These are phyloP conservation scores for Stegodyphus dumicola DNA, from an alignment of 1,140 invertebrate genomes.

Conservation along the genomic window DNA sequence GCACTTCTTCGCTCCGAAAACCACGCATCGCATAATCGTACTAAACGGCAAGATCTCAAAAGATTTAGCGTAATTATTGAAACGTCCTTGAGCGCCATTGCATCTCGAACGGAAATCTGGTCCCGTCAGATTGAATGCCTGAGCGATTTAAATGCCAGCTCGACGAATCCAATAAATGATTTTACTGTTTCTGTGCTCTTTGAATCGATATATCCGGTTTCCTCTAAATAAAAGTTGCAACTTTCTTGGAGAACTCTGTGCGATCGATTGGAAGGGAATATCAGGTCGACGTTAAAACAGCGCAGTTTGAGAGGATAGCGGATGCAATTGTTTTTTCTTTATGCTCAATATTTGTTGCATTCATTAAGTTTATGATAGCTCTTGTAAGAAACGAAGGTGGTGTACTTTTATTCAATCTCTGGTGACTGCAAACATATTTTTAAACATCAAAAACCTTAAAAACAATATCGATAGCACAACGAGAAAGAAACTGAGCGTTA, in stretches of 20 bases:
- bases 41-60: background rate
- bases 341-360: too few species aligned
- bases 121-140: slow-evolving; percentile 44
- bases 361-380: too few species aligned
- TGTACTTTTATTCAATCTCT: too few species aligned
- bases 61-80: slow-evolving; percentile 33
- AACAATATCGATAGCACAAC: too few species aligned
- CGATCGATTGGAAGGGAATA: slow-evolving; percentile 31
- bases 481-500: too few species aligned
- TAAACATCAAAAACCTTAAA: too few species aligned
- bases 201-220: slow-evolving; percentile 41
- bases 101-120: slow-evolving; percentile 41
- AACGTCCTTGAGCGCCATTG: slow-evolving; percentile 18
- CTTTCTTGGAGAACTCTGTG: slow-evolving; percentile 26
- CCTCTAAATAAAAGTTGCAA: slow-evolving; percentile 51
- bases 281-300: slow-evolving; percentile 39
- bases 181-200: slow-evolving; percentile 48
- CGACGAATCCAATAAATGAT: slow-evolving; percentile 55
- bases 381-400: too few species aligned
- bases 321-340: too few species aligned
- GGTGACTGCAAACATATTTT: too few species aligned
- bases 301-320: background rate
- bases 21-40: too few species aligned
- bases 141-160: slow-evolving; percentile 49
- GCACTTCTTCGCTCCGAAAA: too few species aligned